Conservation (phyloP, 64 coral and sea anemone genomes). For the Exaiptasia diaphana region DNA sequence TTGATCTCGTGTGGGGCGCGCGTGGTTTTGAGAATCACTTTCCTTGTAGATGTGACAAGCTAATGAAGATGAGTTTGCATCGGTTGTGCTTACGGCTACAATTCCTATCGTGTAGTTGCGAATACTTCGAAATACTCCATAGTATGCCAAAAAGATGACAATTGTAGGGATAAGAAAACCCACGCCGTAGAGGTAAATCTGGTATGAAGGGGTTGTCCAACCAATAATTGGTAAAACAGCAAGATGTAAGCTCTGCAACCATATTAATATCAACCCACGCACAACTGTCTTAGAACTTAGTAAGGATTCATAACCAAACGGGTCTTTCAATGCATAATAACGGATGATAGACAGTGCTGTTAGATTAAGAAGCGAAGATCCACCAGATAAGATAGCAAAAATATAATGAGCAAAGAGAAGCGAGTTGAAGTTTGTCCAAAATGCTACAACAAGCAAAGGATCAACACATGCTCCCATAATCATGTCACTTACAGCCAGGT, state of each 20-base stretch:
- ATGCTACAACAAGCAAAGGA: constrained; percentile 15
- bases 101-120: not conserved
- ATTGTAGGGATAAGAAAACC: constrained; percentile 10
- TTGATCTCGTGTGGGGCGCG: not conserved
- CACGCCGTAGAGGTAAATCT: constrained; percentile 51
- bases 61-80: not conserved
- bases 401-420: constrained; percentile 34
- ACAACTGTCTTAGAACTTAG: not conserved
- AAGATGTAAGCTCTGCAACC: constrained; percentile 15
- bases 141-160: constrained; percentile 23
- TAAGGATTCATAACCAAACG: constrained; percentile 14
- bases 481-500: constrained; percentile 37
- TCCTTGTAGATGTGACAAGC: not conserved
- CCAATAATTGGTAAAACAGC: constrained; percentile 30
- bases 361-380: constrained; percentile 28
- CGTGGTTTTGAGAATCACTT: not conserved
- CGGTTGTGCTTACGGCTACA: not conserved
- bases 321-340: constrained; percentile 30
- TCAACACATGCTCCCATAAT: constrained; percentile 48
- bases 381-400: constrained; percentile 29
- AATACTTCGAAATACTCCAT: not conserved
- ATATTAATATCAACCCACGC: constrained; percentile 18
- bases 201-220: constrained; percentile 22
- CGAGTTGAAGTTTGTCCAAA: constrained; percentile 3
- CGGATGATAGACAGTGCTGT: constrained; percentile 37